Percentiles rank a stretch among this genome's conserved stretches.
These are phyloP conservation scores for Thaleichthys pacificus DNA, from an alignment of 2,797 vertebrate genomes.

Conservation along the genomic window DNA sequence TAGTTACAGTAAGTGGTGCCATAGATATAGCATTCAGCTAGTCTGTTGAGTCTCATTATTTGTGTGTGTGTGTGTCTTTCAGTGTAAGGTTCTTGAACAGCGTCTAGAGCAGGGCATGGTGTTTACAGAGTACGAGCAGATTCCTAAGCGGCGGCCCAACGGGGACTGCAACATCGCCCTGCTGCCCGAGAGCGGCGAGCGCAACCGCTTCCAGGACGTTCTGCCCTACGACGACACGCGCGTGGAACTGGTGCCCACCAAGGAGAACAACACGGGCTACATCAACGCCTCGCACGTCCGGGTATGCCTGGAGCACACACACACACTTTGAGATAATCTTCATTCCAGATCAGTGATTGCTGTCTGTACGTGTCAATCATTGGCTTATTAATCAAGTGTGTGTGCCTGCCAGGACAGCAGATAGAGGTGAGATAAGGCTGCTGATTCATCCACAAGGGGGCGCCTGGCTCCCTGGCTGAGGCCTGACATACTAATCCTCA, in stretches of 20 bases:
- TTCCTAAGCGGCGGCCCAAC: conserved; percentile 79
- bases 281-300: conserved; percentile 95
- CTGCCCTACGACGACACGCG: conserved; percentile 92
- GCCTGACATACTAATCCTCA: background rate
- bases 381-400: background rate
- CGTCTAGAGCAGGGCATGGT: conserved; percentile 90
- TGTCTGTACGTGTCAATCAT: no score
- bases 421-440: background rate
- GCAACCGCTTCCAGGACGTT: conserved; percentile 95
- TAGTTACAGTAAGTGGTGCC: background rate
- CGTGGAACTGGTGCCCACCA: conserved; percentile 95
- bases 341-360: background rate
- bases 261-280: conserved; percentile 98
- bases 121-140: conserved; percentile 90
- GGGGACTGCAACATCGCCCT: conserved; percentile 81
- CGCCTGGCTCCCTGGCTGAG: background rate
- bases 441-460: background rate
- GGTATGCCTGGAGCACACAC: conserved; percentile 60
- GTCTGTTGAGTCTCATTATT: background rate
- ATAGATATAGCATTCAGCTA: background rate
- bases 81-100: conserved; percentile 81
- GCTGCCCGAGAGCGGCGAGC: conserved; percentile 87
- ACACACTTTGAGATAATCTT: background rate
- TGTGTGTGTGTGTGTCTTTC: background rate
- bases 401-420: background rate